Conservation (phyloP, 1,140 invertebrate genomes). For the Schmidtea mediterranea region DNA sequence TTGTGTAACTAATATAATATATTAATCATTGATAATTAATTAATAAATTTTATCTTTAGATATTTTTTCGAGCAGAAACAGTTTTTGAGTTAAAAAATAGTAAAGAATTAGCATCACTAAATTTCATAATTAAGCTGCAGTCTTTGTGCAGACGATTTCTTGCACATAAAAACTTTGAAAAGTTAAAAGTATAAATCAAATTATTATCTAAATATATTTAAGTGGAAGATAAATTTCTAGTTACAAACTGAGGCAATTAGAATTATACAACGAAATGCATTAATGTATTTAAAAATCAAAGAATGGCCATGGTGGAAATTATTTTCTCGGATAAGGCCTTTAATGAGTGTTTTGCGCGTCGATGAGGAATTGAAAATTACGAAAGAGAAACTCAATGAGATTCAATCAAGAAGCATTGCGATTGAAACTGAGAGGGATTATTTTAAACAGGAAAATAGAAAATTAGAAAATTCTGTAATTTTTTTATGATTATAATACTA, state of each 20-base stretch:
- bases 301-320: conserved; percentile 86
- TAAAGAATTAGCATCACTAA: conserved; percentile 1
- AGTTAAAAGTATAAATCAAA: conserved; percentile 4
- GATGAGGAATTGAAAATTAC: conserved; percentile 47
- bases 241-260: conserved; percentile 58
- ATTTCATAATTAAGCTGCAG: conserved; percentile 6
- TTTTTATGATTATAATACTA: too few species aligned
- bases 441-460: too few species aligned
- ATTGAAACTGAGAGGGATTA: too few species aligned
- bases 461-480: too few species aligned
- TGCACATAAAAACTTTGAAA: conserved; percentile 1
- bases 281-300: conserved; percentile 55
- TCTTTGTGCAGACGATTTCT: conserved; percentile 6
- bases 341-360: conserved; percentile 65
- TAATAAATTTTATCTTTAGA: neutral
- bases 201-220: neutral
- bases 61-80: conserved; percentile 7
- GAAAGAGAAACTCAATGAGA: too few species aligned
- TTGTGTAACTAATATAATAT: too few species aligned
- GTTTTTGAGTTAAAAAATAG: conserved; percentile 6
- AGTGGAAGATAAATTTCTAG: conserved; percentile 18
- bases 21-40: too few species aligned
- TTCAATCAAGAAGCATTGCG: too few species aligned
- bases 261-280: conserved; percentile 68
- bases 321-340: conserved; percentile 55